Base-by-base conservation (phyloP, 2,797 vertebrate species). In the Taenioides sp. region DNA sequence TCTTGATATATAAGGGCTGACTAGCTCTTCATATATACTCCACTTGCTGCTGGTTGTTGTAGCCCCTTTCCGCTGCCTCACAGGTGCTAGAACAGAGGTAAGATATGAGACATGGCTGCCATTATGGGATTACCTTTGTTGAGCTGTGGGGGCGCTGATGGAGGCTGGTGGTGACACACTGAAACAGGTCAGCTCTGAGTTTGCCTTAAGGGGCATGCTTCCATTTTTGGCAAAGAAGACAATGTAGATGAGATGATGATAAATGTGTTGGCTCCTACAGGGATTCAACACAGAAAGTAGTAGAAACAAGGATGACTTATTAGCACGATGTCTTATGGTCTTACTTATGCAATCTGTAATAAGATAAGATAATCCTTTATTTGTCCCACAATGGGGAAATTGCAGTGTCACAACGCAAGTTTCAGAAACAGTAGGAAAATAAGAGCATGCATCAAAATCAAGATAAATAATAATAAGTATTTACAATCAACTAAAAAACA, bases 91-190 rank as follows among this genome's bases (percentile, higher is more conserved):
- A 31, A 31, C 31, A 31, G 31, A 31, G 31, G 31, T 31, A 31
- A 31, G 31, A 5, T 31, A 2, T 54, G 74, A 77, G 66, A 84
- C 83, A 86, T 82, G 78, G 81, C 85, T 70, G 72, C 85, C 82
- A 87, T 91, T 87, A 89, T 74, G 69, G 79, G 81, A 86, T 91
- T 89, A 84, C 82, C 74, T 78, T 81, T 80, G 88, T 85, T 79
- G 72, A 83, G 64, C 70, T 82, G 67, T 78, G 43, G 52, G 72
- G 84, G 80, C 71, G 59, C 1, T 7, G 54, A 81, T 69, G 64
- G 14, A 68, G 73, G 31, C 54, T 37, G 17, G 16, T 55, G 54
- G 68, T 85, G 84, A 86, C 57, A 57, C 69, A 69, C 18, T 18
- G 64, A 28, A 43, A 71, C 63, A 71, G 84, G 76, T 16, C 63